Conservation (phyloP, 64 coral and sea anemone species). For the Dendrophyllia cribrosa region DNA sequence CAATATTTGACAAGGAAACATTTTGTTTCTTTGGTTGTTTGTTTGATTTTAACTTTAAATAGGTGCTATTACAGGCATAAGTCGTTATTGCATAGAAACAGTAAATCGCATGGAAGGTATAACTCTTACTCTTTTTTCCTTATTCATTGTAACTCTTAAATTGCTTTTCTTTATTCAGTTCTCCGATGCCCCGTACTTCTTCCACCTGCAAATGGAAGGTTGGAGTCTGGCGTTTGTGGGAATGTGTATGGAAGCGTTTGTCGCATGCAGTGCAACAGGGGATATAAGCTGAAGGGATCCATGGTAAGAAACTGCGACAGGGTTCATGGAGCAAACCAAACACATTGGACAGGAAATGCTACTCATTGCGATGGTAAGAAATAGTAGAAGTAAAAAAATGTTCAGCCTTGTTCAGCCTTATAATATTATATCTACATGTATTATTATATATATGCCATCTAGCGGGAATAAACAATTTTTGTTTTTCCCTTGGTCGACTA, state of each 20-base stretch:
- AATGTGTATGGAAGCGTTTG: slow-evolving; percentile 52
- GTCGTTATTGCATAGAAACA: too few species aligned
- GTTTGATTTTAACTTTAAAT: too few species aligned
- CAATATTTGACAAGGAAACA: too few species aligned
- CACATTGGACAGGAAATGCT: slow-evolving; percentile 23
- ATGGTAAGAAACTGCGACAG: slow-evolving; percentile 37
- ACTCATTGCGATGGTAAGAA: slow-evolving; percentile 9
- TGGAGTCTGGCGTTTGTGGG: slow-evolving; percentile 15
- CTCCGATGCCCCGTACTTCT: slow-evolving; percentile 37
- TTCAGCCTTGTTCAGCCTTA: too few species aligned
- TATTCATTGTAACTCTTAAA: neutral
- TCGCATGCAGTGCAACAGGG: slow-evolving; percentile 36
- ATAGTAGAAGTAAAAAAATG: neutral
- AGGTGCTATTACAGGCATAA: too few species aligned
- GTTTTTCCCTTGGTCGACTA: too few species aligned
- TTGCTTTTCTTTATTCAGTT: slow-evolving; percentile 15
- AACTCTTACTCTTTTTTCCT: too few species aligned
- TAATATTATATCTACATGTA: too few species aligned
- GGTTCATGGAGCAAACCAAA: neutral
- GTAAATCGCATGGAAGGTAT: too few species aligned
- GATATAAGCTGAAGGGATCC: slow-evolving; percentile 51
- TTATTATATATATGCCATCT: too few species aligned
- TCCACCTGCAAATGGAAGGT: slow-evolving; percentile 41
- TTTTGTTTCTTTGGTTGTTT: too few species aligned
- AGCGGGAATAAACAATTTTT: too few species aligned